Conservation (phyloP, 2,888 invertebrate species). For the Andrena haemorrhoa region DNA sequence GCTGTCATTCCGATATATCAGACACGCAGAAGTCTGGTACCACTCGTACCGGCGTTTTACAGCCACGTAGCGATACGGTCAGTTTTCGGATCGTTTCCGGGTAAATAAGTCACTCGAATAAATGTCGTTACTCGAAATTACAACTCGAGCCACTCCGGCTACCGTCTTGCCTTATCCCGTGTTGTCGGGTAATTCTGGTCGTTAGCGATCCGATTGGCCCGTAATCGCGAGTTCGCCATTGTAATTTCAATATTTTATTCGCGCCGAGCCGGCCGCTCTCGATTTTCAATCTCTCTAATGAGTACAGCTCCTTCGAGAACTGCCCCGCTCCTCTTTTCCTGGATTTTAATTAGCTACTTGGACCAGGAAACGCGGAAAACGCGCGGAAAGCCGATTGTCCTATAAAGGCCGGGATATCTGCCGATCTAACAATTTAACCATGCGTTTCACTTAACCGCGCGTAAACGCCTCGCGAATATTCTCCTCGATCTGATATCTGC, state of each 20-base stretch:
- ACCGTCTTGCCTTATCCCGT: constrained; percentile 22
- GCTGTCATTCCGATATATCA: constrained; percentile 35
- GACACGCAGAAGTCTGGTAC: background rate
- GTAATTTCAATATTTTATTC: constrained; percentile 50
- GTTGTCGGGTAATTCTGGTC: constrained; percentile 34
- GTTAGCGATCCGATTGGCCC: constrained; percentile 33
- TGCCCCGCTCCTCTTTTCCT: background rate
- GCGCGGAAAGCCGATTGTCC: constrained; percentile 32
- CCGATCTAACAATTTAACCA: constrained; percentile 31
- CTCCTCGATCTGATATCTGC: constrained; percentile 40
- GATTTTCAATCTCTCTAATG: constrained; percentile 40
- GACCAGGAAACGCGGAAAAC: constrained; percentile 38
- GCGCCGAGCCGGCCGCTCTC: background rate
- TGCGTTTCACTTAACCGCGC: constrained; percentile 18
- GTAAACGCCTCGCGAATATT: constrained; percentile 23
- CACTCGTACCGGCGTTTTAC: constrained; percentile 4
- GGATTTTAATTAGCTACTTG: constrained; percentile 33
- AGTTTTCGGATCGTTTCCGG: constrained; percentile 52
- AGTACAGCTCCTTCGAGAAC: background rate
- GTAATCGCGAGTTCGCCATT: constrained; percentile 25
- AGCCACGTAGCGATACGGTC: constrained; percentile 20
- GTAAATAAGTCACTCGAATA: constrained; percentile 53
- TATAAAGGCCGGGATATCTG: constrained; percentile 22
- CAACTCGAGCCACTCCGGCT: background rate
- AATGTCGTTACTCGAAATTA: constrained; percentile 54